Conservation (phyloP, 2,797 vertebrate genomes). For the Dryobates pubescens region DNA sequence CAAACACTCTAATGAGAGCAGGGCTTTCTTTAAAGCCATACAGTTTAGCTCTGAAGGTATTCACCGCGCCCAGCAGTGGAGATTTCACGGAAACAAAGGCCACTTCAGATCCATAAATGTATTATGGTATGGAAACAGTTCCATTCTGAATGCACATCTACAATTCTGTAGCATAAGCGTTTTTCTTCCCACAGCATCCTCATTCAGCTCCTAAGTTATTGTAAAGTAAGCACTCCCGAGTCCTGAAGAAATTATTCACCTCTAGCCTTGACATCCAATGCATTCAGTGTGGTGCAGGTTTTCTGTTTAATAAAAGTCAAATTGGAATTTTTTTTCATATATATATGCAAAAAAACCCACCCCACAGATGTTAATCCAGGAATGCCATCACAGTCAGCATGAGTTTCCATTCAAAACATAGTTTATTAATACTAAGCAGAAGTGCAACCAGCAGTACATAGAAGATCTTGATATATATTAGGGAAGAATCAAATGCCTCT, state of each 20-base stretch:
- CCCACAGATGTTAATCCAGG: slow-evolving; percentile 2
- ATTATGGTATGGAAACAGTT: slow-evolving; percentile 2
- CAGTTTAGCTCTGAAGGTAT: slow-evolving; percentile 36
- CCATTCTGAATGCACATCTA: slow-evolving; percentile 26
- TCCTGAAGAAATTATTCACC: slow-evolving; percentile 22
- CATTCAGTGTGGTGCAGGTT: neutral
- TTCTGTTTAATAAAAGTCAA: slow-evolving; percentile 1
- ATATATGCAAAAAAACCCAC: neutral
- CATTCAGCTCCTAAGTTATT: slow-evolving; percentile 22
- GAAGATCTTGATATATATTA: slow-evolving; percentile 26
- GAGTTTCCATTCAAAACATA: slow-evolving; percentile 21
- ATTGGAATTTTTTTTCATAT: slow-evolving; percentile 30
- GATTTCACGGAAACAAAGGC: slow-evolving; percentile 53
- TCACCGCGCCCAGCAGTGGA: slow-evolving; percentile 50
- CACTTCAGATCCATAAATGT: slow-evolving; percentile 42
- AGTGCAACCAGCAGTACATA: slow-evolving; percentile 5
- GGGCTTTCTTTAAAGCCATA: slow-evolving; percentile 33
- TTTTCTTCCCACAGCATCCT: slow-evolving; percentile 1
- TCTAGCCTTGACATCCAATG: slow-evolving; percentile 13
- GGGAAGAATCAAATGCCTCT: slow-evolving; percentile 51
- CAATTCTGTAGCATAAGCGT: neutral
- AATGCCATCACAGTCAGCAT: neutral
- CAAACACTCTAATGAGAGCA: slow-evolving; percentile 59
- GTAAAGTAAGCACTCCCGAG: slow-evolving; percentile 20
- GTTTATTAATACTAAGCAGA: slow-evolving; percentile 15